Evolutionary conservation across 1,140 invertebrate species (phyloP).

Genomic region (Polypedilum vanderplanki): DNA sequence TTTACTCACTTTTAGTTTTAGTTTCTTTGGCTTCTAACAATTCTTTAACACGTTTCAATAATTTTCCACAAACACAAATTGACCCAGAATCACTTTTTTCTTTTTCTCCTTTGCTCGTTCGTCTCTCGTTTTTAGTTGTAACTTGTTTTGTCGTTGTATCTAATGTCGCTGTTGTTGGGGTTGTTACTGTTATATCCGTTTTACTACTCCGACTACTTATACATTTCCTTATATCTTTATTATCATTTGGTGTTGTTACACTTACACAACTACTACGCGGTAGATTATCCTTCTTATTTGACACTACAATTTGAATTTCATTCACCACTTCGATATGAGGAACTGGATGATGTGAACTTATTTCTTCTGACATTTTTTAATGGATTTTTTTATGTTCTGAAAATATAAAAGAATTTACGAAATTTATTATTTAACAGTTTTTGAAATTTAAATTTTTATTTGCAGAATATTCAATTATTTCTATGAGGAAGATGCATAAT

Average conservation of each 20-base stretch:
- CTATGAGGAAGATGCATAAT: no score
- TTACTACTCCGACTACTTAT: slow-evolving; percentile 22
- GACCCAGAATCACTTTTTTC: not conserved
- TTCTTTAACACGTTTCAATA: not conserved
- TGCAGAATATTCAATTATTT: no score
- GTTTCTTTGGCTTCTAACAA: not conserved
- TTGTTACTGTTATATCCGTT: slow-evolving; percentile 16
- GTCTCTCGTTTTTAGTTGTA: not conserved
- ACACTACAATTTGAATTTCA: slow-evolving; percentile 21
- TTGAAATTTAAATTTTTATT: no score
- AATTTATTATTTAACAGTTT: no score
- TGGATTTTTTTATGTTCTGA: no score
- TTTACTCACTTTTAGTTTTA: slow-evolving; percentile 5
- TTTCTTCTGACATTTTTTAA: not conserved
- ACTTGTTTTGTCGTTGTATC: slow-evolving; percentile 1
- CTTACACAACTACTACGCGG: not conserved
- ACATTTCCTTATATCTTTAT: slow-evolving; percentile 21
- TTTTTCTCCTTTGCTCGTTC: not conserved
- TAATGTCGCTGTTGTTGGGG: not conserved
- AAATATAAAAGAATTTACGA: no score
- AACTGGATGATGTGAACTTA: not conserved
- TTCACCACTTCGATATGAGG: slow-evolving; percentile 15
- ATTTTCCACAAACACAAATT: slow-evolving; percentile 17
- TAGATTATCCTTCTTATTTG: slow-evolving; percentile 5
- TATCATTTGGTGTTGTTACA: slow-evolving; percentile 15